phyloP scores from a whole-genome alignment of 2,113 vertebrate genomes.

The Coregonus clupeaformis region DNA sequence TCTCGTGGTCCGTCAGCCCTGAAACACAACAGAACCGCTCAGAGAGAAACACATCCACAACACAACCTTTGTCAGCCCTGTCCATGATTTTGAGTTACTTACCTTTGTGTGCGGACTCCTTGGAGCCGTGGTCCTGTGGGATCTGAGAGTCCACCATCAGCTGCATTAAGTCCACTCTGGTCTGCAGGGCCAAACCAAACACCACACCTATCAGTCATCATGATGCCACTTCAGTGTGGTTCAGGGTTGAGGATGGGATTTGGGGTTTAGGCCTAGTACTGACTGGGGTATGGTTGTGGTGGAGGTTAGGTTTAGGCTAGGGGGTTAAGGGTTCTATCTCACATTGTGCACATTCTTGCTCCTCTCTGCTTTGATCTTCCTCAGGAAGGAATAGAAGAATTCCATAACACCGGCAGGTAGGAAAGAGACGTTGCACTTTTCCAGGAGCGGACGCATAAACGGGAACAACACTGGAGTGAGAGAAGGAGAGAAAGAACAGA shows the following conservation, averaged over 20 bases:
- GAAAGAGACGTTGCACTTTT: conserved; percentile 46
- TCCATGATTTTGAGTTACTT: neutral
- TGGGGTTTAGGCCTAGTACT: too few species aligned
- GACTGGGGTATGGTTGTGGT: too few species aligned
- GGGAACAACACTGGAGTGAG: conserved; percentile 59
- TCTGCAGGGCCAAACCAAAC: conserved; percentile 56
- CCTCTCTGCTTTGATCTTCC: conserved; percentile 54
- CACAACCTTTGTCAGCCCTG: neutral
- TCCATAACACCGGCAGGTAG: conserved; percentile 41
- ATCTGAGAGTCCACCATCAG: conserved; percentile 82
- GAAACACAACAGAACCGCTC: conserved; percentile 20
- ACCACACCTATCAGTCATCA: neutral
- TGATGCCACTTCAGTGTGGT: too few species aligned
- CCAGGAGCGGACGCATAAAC: conserved; percentile 35
- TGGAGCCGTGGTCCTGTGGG: neutral
- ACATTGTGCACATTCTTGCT: conserved; percentile 41
- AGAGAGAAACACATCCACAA: neutral
- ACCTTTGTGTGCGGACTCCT: conserved; percentile 35
- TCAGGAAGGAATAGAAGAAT: conserved; percentile 57
- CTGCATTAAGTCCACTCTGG: conserved; percentile 83
- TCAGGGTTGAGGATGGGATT: too few species aligned
- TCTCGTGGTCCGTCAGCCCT: conserved; percentile 78
- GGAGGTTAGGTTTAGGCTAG: too few species aligned
- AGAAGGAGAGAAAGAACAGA: neutral
- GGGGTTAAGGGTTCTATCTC: neutral